Conservation (phyloP, 30 jellyfish, hydroid and myxozoan genomes). For the Catostylus mosaicus region DNA sequence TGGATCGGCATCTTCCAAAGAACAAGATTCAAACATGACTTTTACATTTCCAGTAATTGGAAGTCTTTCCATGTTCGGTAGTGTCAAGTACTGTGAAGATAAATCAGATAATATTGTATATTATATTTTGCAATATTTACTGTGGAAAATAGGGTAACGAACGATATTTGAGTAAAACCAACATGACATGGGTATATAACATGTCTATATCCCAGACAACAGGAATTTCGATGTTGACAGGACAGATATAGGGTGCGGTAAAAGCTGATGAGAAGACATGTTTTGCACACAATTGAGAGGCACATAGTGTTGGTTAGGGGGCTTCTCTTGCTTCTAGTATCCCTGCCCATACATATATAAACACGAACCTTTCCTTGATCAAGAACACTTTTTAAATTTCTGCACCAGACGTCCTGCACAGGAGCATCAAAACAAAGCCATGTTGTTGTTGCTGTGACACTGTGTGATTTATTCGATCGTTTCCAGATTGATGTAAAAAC, state of each 20-base stretch:
- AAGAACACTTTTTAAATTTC: conserved; percentile 55
- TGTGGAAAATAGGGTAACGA: no score
- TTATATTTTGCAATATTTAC: no score
- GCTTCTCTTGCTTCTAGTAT: conserved; percentile 7
- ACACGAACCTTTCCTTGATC: conserved; percentile 76
- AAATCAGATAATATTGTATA: no score
- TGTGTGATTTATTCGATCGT: conserved; percentile 62
- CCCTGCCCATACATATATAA: not conserved
- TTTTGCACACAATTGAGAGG: no score
- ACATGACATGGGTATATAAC: no score
- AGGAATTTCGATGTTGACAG: no score
- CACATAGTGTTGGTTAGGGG: no score
- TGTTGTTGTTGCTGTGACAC: conserved; percentile 52
- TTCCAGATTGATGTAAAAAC: conserved; percentile 77
- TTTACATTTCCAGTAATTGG: conserved; percentile 69
- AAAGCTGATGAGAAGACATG: no score
- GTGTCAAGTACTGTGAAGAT: conserved; percentile 49
- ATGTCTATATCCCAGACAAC: not conserved
- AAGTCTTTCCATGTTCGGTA: conserved; percentile 67
- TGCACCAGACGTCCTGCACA: conserved; percentile 75
- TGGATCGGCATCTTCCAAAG: conserved; percentile 72
- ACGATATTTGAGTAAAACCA: no score
- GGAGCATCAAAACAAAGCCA: conserved; percentile 96
- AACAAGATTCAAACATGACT: conserved; percentile 65
- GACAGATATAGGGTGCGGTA: no score